Base-by-base conservation (phyloP, 2,888 invertebrate genomes). In the Pterostichus madidus region DNA sequence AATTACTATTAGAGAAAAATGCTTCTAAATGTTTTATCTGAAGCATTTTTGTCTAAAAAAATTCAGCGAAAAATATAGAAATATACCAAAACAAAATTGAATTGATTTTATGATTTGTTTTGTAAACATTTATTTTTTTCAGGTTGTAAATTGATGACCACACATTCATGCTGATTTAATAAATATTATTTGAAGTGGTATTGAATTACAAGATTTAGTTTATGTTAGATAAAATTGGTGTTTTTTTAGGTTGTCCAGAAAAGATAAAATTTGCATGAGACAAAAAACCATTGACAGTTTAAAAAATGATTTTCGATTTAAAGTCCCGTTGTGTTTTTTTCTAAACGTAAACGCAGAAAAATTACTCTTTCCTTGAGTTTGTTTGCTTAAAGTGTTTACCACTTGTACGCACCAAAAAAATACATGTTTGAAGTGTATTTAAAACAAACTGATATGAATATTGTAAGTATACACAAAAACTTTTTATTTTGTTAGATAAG, bases 371-470 rank as follows among this genome's bases (percentile, higher is more conserved):
- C 32, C 64, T 64, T 64, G 39, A 64, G 64, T 64, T 64, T 64
- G 64, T 64, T 35, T 39, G 35, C 17, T 59, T 59, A 31, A 59
- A 59, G 68, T 44, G 44, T 44, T 71, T 39, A 17, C 68, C 44
- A 39, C 68, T 71, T 44, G 10, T 44, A 71, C 7, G 32, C 4
- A 24, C 17, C 17, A 61, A 61, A 61, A 61, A 61, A 32, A 59
- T 10, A 61, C 31, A 2, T 15, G 10, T 59, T 35, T 64, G 35
- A 71, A 71, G 68, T 71, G 44, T 71, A 71, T 71, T 71, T 44
- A 44, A 44, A 71, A 71, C 68, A 71, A 71, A 71, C 44, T 35
- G 64, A 64, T 64, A 64, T n/a, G 32, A 64, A 64, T 64, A 39
- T 64, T 64, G 64, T 64, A 35, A 71, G 11, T 56, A 17, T 17